Conservation (phyloP, 2,888 invertebrate species). For the Xanthorhoe designata region DNA sequence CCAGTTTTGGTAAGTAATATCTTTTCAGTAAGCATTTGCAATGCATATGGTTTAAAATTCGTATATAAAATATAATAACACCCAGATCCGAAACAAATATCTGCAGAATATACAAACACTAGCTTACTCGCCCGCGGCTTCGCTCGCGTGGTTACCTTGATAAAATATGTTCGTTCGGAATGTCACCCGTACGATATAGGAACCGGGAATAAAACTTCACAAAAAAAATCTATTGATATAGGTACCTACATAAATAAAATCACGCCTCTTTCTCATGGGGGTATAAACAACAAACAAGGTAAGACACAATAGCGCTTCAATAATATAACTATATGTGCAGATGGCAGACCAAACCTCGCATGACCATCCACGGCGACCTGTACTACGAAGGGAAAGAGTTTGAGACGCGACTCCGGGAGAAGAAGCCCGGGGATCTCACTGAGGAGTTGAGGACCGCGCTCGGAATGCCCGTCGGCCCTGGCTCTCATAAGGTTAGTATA, state of each 20-base stretch:
- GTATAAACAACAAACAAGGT: too few species aligned
- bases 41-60: neutral
- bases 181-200: too few species aligned
- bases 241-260: too few species aligned
- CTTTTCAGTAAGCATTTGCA: neutral
- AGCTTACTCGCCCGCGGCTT: too few species aligned
- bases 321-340: slow-evolving; percentile 67
- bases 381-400: slow-evolving; percentile 99
- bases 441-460: slow-evolving; percentile 98
- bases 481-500: slow-evolving; percentile 90
- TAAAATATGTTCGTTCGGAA: too few species aligned
- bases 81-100: too few species aligned
- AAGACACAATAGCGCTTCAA: neutral
- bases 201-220: too few species aligned
- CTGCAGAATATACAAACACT: too few species aligned
- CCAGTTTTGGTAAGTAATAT: slow-evolving; percentile 19
- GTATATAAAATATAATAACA: too few species aligned
- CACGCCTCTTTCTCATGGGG: too few species aligned
- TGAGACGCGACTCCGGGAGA: slow-evolving; percentile 98
- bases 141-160: too few species aligned
- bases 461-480: slow-evolving; percentile 99
- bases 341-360: slow-evolving; percentile 99
- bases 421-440: slow-evolving; percentile 98
- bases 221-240: too few species aligned
- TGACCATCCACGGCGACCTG: slow-evolving; percentile 99